Percentiles rank a stretch among this genome's conserved stretches.
These are phyloP conservation scores for Habropoda laboriosa DNA, from an alignment of 1,140 invertebrate species.

Conservation along the genomic window DNA sequence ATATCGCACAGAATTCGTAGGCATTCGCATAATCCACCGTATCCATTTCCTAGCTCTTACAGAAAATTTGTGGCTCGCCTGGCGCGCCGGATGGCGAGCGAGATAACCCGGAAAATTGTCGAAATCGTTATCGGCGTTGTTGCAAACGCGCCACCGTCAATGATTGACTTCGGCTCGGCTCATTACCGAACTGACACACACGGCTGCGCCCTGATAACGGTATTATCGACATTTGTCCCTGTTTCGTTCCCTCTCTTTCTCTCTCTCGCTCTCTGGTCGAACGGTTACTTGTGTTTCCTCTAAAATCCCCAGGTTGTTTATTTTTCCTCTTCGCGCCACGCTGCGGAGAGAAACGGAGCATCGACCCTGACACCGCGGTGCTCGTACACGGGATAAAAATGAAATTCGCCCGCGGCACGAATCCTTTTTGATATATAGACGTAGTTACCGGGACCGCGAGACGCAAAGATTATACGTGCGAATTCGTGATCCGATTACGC, in stretches of 20 bases:
- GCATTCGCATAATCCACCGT: neutral
- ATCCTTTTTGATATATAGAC: slow-evolving; percentile 3
- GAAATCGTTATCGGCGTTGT: slow-evolving; percentile 50
- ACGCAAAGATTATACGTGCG: slow-evolving; percentile 42
- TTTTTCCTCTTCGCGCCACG: slow-evolving; percentile 11
- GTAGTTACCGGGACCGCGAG: neutral
- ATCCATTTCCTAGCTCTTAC: slow-evolving; percentile 7
- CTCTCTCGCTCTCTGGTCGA: too few relatives aligned
- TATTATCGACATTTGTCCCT: slow-evolving; percentile 56
- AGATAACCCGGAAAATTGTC: slow-evolving; percentile 31
- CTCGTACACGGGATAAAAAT: slow-evolving; percentile 31
- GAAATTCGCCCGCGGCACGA: slow-evolving; percentile 9
- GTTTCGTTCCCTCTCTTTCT: neutral
- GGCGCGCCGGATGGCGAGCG: neutral
- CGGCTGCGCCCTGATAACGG: slow-evolving; percentile 51
- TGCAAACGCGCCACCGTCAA: slow-evolving; percentile 34
- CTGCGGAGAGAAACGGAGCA: neutral
- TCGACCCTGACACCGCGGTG: neutral
- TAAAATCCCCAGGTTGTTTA: slow-evolving; percentile 29
- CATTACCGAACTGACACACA: slow-evolving; percentile 55
- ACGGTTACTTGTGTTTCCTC: slow-evolving; percentile 24
- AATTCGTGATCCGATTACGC: slow-evolving; percentile 43
- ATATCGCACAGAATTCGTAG: neutral
- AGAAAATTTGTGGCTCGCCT: slow-evolving; percentile 16
- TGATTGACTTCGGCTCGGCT: slow-evolving; percentile 54